phyloP scores from a whole-genome alignment of 1,140 invertebrate species.

The Cyclina sinensis region DNA sequence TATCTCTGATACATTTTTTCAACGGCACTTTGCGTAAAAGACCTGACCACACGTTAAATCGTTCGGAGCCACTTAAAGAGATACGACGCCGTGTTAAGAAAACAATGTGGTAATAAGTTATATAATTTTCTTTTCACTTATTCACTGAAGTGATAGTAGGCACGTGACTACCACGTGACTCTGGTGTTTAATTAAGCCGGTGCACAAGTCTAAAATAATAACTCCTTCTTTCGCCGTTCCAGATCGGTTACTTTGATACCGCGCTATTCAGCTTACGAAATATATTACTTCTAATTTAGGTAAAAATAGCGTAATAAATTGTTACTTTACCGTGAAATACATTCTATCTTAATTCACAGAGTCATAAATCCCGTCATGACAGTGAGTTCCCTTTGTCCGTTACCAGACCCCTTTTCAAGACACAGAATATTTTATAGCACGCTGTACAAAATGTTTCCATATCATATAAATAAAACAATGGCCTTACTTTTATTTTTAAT shows the following conservation, averaged over 20 bases:
- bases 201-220: constrained; percentile 23
- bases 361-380: not conserved
- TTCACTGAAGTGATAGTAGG: constrained; percentile 12
- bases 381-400: not conserved
- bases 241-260: constrained; percentile 31
- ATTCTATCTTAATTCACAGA: not conserved
- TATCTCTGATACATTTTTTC: not conserved
- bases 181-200: constrained; percentile 11
- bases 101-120: constrained; percentile 28
- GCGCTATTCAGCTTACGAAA: not conserved
- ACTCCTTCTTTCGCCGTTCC: constrained; percentile 1
- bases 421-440: too few relatives aligned
- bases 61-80: not conserved
- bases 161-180: constrained; percentile 29
- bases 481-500: too few relatives aligned
- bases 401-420: too few relatives aligned
- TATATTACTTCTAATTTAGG: constrained; percentile 18
- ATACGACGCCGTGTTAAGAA: not conserved
- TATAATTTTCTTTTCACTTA: constrained; percentile 20
- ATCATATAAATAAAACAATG: too few relatives aligned
- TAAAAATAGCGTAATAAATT: not conserved
- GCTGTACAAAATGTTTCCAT: too few relatives aligned
- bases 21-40: constrained; percentile 12
- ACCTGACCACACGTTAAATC: constrained; percentile 10
- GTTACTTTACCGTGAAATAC: not conserved